Conservation (phyloP, 1,140 invertebrate genomes). For the Oreohelix idahoensis region DNA sequence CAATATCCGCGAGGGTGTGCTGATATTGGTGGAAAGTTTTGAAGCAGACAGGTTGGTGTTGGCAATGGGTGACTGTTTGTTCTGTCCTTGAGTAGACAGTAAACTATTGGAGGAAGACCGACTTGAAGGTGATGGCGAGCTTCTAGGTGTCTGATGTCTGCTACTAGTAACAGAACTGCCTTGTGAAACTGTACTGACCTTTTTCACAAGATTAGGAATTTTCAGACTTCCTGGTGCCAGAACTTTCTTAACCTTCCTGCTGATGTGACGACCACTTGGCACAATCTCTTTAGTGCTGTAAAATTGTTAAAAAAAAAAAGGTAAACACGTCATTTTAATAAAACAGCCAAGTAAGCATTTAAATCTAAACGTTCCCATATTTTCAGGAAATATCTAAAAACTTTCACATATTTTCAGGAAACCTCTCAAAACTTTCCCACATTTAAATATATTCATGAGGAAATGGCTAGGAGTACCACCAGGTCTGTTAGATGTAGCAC, state of each 20-base stretch:
- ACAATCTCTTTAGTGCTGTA: conserved; percentile 91
- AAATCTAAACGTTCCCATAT: too few species aligned
- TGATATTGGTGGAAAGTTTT: conserved; percentile 64
- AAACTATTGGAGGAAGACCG: conserved; percentile 24
- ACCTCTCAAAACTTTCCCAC: too few species aligned
- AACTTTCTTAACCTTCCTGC: conserved; percentile 78
- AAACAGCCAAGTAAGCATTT: too few species aligned
- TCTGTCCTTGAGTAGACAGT: conserved; percentile 39
- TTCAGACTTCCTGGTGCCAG: conserved; percentile 61
- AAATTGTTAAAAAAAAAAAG: too few species aligned
- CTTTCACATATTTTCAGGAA: too few species aligned
- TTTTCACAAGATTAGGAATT: neutral
- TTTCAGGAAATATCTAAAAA: too few species aligned
- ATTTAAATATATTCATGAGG: too few species aligned
- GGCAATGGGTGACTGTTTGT: conserved; percentile 24
- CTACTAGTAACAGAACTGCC: neutral
- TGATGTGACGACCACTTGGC: conserved; percentile 88
- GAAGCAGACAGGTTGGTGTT: conserved; percentile 52
- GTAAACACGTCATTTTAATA: too few species aligned
- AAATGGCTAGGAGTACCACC: too few species aligned
- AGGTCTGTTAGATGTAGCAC: too few species aligned
- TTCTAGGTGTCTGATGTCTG: neutral
- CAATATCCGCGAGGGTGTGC: conserved; percentile 32
- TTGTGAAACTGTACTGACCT: neutral
- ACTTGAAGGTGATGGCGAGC: conserved; percentile 10